Base-by-base conservation (phyloP, 2,113 vertebrate genomes). In the Hippocampus abdominalis region DNA sequence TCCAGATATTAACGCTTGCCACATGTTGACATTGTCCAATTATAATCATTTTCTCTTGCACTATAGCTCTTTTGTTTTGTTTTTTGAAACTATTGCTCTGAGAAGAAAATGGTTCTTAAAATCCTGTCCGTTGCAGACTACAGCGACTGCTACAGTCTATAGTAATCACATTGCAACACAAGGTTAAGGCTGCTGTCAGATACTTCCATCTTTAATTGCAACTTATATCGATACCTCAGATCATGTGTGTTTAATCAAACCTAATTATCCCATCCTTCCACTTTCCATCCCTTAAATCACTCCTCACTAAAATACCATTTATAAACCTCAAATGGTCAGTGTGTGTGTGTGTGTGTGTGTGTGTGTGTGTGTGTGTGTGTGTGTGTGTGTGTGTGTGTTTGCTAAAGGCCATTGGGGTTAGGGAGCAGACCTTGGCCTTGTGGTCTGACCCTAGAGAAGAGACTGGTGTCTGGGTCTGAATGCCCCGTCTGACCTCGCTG, bases 351-450 rank as follows among this genome's bases (percentile, higher is more conserved):
- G 57, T 77, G 76, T 80, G 44, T 72, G 76, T 25, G 42, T 74
- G 57, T 77, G 76, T 80, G 49, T 72, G 77, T 29, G 15, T 16
- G 74, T 75, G 66, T 74, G 75, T 78, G 77, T 76, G 63, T 71
- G 69, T 66, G 73, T 63, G 64, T 40, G 70, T 72, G 40, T 69
- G 71, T 70, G 73, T 62, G 63, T 54, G 77, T 39, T 44, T 71
- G 29, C 69, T 70, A 74, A 74, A 70, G 78, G 80, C 69, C 81
- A 80, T 32, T 56, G 74, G 70, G 87, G 84, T 88, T 59, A 83
- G 79, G 70, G 86, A 84, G 84, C 73, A 89, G 84, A 90, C 90
- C 88, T 89, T 92, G 91, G 88, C 91, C 88, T 90, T 89, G 79
- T 84, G 86, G 83, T 80, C 80, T 90, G 90, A 92, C 88, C 90